Base-by-base conservation (phyloP, 2,888 invertebrate species). In the Falcaria lacertinaria region DNA sequence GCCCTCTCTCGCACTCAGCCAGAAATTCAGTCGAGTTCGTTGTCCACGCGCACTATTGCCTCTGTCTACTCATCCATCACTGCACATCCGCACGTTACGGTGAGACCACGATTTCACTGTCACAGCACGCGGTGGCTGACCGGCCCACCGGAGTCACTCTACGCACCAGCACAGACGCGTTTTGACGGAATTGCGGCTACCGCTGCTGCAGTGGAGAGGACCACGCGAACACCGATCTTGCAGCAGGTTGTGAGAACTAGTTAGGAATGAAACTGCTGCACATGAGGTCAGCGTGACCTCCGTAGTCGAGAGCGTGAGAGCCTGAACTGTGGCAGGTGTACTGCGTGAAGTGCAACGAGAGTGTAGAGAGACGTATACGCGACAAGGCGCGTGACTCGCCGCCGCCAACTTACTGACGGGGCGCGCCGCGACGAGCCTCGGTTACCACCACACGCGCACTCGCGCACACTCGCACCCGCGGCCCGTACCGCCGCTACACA, bases 71-170 rank as follows among this genome's bases (percentile, higher is more conserved):
- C 66, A 86, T 88, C 86, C 88, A 87, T 85, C 88, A 89, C 86
- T 90, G 89, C 89, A 89, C 88, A 89, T 89, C 89, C 89, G 89
- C 80, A 83, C 82, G 69, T 72, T 71, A 75, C 64, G 73, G 73
- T 64, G 74, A 82, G 73, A 76, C 67, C 85, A 86, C 85, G 83
- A 84, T 81, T 82, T 83, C 89, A 88, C 87, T 88, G 85, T 86
- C 88, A 89, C 89, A 79, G 83, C 81, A 81, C 80, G 80, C 78
- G 76, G 78, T 79, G 71, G 74, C 69, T 74, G 67, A 58, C 65
- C 60, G 75, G 74, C 69, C 72, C 64, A 74, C 74, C 76, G 72
- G 69, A 85, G 81, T 82, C 77, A 76, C 71, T 61, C 73, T 72
- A 74, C 69, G 69, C 74, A 79, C 74, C 67, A 74, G 66, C 73